phyloP scores from a whole-genome alignment of 2,113 vertebrate species.

The Rhodinocichla rosea region DNA sequence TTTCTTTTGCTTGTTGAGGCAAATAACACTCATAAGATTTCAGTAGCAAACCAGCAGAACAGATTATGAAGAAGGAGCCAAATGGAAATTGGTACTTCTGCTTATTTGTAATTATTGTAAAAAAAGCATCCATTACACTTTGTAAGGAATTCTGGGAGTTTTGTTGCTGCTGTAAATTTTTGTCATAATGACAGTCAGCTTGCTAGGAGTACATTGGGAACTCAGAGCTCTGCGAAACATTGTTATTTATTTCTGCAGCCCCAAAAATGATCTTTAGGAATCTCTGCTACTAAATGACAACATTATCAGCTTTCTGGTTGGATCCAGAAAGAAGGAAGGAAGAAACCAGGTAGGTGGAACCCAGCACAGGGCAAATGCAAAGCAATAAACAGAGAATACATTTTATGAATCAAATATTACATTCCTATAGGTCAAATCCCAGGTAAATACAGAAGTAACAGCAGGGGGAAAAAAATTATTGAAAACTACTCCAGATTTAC shows the following conservation, averaged over 20 bases:
- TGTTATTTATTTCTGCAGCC: neutral
- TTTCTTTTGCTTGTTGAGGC: neutral
- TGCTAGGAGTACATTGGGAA: neutral
- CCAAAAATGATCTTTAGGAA: neutral
- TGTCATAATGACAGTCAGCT: neutral
- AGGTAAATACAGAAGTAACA: neutral
- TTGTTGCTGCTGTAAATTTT: neutral
- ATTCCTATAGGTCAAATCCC: neutral
- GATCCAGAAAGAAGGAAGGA: neutral
- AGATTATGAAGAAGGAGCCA: neutral
- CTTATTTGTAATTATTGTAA: neutral
- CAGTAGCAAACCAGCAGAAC: neutral
- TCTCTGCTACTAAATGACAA: neutral
- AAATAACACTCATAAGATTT: neutral
- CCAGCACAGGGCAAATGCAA: neutral
- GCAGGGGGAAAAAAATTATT: neutral
- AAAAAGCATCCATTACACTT: neutral
- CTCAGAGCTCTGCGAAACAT: neutral
- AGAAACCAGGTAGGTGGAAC: fast-evolving
- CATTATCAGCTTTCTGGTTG: neutral
- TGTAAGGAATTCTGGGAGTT: fast-evolving
- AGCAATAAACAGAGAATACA: neutral
- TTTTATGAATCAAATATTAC: neutral
- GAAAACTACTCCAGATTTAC: neutral
- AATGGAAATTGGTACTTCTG: neutral